Percentiles rank a stretch among this genome's conserved stretches.
Conservation (phyloP, 2,888 invertebrate genomes). For the Adelphocoris suturalis region DNA sequence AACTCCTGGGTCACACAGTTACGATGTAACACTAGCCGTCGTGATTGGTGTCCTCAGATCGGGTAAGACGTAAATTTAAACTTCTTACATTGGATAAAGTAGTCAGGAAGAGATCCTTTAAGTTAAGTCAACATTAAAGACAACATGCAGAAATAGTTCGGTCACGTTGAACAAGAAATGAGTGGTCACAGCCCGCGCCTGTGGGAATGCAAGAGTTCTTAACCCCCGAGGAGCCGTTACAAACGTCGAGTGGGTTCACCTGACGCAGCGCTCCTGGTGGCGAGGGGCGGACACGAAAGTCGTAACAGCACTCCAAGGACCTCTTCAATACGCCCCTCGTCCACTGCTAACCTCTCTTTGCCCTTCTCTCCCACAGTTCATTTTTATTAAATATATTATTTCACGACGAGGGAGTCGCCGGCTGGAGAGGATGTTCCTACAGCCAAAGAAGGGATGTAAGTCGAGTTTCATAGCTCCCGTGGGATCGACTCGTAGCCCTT, state of each 20-base stretch:
- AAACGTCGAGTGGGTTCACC: slow-evolving; percentile 33
- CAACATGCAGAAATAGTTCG: background rate
- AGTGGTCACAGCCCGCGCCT: background rate
- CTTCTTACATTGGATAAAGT: too few species aligned
- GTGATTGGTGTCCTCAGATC: too few species aligned
- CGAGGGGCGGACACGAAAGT: slow-evolving; percentile 54
- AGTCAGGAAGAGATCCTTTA: too few species aligned
- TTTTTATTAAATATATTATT: slow-evolving; percentile 70
- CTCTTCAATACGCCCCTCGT: slow-evolving; percentile 50
- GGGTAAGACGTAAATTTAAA: too few species aligned
- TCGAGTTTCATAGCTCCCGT: slow-evolving; percentile 67
- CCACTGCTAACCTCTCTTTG: background rate
- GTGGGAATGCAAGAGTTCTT: background rate
- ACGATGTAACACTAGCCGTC: too few species aligned
- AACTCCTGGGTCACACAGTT: too few species aligned
- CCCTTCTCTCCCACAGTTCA: slow-evolving; percentile 20
- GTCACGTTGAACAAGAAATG: background rate
- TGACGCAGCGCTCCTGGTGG: slow-evolving; percentile 58
- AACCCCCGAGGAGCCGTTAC: slow-evolving; percentile 7
- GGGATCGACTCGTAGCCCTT: slow-evolving; percentile 59
- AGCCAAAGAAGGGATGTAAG: slow-evolving; percentile 53
- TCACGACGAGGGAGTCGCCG: background rate
- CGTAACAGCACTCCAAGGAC: slow-evolving; percentile 65
- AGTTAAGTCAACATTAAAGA: too few species aligned
- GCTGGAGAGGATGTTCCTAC: slow-evolving; percentile 26